Percentiles rank a stretch among this genome's conserved stretches.
Evolutionary conservation across 2,797 vertebrate genomes (phyloP).

Genomic region (Morus bassanus): DNA sequence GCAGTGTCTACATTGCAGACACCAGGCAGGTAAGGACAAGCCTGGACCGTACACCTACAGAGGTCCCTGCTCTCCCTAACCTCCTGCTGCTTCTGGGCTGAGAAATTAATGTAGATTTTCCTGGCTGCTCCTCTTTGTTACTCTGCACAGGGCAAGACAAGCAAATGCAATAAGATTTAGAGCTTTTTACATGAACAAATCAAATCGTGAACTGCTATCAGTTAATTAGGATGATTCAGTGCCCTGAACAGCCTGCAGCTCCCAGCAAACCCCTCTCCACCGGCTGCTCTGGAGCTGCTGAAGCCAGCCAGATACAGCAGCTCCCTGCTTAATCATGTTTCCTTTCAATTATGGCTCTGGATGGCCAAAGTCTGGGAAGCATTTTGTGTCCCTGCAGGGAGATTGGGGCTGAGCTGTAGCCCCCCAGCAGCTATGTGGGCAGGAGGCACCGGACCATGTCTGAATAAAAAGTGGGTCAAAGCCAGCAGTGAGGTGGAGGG

Average conservation of each 20-base stretch:
- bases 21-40: background rate
- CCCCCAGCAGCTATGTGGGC: fast-evolving
- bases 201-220: background rate
- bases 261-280: background rate
- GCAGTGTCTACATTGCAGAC: background rate
- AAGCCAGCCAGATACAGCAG: background rate
- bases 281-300: background rate
- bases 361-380: background rate
- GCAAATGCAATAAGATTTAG: background rate
- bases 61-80: background rate
- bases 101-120: background rate
- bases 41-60: background rate
- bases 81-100: background rate
- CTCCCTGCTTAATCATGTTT: constrained; percentile 6
- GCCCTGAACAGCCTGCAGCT: background rate
- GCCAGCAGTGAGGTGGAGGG: background rate
- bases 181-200: background rate
- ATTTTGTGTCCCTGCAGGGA: background rate
- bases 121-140: background rate
- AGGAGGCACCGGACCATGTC: background rate
- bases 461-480: background rate
- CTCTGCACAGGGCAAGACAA: background rate
- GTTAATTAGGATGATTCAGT: constrained; percentile 8
- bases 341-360: background rate
- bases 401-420: background rate